Conservation (phyloP, 2,113 vertebrate species). For the Saguinus imperator region DNA sequence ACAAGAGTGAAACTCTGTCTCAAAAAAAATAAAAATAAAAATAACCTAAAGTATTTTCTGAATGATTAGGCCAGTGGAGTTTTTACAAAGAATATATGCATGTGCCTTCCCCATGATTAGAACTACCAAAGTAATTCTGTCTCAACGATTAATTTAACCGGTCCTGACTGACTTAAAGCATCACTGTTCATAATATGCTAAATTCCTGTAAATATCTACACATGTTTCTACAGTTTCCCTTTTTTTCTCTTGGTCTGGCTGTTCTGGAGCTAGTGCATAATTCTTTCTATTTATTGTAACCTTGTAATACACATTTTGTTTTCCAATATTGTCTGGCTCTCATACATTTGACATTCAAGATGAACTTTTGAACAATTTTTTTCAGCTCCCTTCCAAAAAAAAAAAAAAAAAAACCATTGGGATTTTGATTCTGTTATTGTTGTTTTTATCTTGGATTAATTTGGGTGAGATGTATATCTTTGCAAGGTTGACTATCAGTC, state of each 20-base stretch:
- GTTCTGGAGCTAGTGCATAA: background rate
- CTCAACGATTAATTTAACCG: background rate
- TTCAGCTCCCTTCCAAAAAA: background rate
- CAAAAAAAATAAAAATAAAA: background rate
- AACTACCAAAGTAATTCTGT: background rate
- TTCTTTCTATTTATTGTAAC: slow-evolving; percentile 3
- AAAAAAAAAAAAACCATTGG: background rate
- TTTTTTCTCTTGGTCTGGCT: background rate
- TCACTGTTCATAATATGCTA: background rate
- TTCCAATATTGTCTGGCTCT: background rate
- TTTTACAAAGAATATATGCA: background rate
- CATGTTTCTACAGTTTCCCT: background rate
- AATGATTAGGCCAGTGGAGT: background rate
- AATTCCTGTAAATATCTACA: background rate
- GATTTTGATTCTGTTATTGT: background rate
- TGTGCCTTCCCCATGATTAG: background rate
- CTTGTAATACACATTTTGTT: background rate
- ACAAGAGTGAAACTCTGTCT: no score
- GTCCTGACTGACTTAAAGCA: background rate
- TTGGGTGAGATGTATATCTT: background rate
- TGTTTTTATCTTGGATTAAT: background rate
- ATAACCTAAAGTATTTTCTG: slow-evolving; percentile 14
- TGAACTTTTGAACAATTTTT: background rate
- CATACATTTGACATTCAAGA: background rate
- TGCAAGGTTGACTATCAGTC: background rate